Evolutionary conservation across 2,797 vertebrate genomes (phyloP).

Genomic region (Pseudocheirus occidentalis): DNA sequence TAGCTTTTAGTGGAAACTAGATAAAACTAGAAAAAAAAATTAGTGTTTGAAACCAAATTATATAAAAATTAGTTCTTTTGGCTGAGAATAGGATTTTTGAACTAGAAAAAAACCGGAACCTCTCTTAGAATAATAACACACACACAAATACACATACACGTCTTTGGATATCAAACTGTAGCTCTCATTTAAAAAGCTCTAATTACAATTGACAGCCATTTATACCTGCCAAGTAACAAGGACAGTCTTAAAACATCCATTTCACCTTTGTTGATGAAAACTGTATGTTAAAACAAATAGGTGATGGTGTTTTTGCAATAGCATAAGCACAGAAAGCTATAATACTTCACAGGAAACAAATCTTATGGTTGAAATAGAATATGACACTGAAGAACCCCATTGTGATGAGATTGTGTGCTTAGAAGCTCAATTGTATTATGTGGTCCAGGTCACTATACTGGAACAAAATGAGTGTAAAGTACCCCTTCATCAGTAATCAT

Average conservation of each 20-base stretch:
- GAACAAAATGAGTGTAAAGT: slow-evolving; percentile 86
- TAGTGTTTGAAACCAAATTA: background rate
- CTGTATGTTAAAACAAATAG: slow-evolving; percentile 52
- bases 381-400: slow-evolving; percentile 81
- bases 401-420: slow-evolving; percentile 79
- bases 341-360: slow-evolving; percentile 71
- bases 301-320: slow-evolving; percentile 65
- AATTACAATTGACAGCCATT: background rate
- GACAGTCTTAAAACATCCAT: slow-evolving; percentile 21
- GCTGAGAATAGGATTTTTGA: slow-evolving; percentile 40
- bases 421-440: slow-evolving; percentile 83
- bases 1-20: slow-evolving; percentile 30
- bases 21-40: background rate
- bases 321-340: slow-evolving; percentile 70
- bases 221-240: background rate
- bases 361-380: slow-evolving; percentile 80
- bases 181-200: background rate
- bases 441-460: slow-evolving; percentile 84
- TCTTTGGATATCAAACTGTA: background rate
- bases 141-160: background rate
- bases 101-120: background rate
- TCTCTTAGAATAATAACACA: background rate
- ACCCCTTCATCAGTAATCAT: slow-evolving; percentile 83
- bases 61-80: slow-evolving; percentile 4
- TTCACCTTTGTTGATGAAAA: slow-evolving; percentile 49